A percentile compares a stretch with the other conserved stretches of the same genome.
phyloP scores from a whole-genome alignment of 2,797 vertebrate genomes.

The Graptemys geographica region DNA sequence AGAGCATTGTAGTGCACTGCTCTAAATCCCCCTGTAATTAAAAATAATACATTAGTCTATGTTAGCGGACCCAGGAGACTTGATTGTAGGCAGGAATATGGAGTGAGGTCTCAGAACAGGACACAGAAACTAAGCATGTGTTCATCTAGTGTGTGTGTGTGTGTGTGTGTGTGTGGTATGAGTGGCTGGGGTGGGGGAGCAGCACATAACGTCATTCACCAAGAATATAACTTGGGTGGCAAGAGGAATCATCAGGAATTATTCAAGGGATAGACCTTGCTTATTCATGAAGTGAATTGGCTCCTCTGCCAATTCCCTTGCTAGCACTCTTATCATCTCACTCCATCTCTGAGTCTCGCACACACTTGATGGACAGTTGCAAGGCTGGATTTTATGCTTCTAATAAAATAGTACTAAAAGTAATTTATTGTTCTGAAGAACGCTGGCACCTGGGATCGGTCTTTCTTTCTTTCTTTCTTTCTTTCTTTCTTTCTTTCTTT shows the following conservation, averaged over 20 bases:
- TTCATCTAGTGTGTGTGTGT: not conserved
- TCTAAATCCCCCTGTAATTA: conserved; percentile 68
- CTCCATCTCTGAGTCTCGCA: rapidly evolving
- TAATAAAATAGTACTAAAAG: not conserved
- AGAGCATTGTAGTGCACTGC: conserved; percentile 28
- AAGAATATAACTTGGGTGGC: conserved; percentile 27
- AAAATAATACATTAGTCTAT: conserved; percentile 59
- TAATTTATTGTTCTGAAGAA: not conserved
- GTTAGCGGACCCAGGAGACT: conserved; percentile 38
- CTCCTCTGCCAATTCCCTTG: not conserved
- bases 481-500: not conserved
- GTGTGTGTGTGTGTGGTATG: not conserved
- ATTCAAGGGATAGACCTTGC: conserved; percentile 1
- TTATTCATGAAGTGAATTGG: not conserved
- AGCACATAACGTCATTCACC: not conserved
- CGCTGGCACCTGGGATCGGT: not conserved
- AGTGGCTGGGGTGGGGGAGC: not conserved
- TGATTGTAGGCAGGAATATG: not conserved
- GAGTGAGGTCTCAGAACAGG: not conserved
- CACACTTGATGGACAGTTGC: not conserved
- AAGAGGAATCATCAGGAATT: not conserved
- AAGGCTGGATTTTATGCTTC: not conserved
- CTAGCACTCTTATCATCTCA: not conserved
- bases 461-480: not conserved
- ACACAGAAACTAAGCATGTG: conserved; percentile 24